Base-by-base conservation (phyloP, 2,797 vertebrate species). In the Artibeus lituratus region DNA sequence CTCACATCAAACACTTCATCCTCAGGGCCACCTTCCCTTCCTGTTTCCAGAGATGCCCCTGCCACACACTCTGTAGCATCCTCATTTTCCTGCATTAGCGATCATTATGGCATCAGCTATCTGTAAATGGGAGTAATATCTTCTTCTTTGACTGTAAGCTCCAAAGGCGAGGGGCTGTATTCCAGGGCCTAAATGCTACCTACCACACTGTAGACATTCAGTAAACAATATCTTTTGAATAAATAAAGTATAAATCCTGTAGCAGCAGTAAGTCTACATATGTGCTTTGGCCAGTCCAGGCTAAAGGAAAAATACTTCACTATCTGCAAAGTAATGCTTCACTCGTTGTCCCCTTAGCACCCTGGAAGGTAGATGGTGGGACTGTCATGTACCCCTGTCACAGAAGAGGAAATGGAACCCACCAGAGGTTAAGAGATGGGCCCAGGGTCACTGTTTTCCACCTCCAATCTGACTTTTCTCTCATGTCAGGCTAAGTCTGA, bases 381-480 rank as follows among this genome's bases (percentile, higher is more conserved):
- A 65, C 21, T 94, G 21, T 11, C 11, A 70, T 83, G 69, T 95
- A 37, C 55, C 42, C n/a, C 57, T 82, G 3, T 90, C n/a, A 74
- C 7, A 10, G 10, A 44, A 69, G 70, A 78, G 57, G 37, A 93
- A 55, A 76, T 72, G 7, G 90, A 62, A 81, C 19, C 21, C 42
- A 53, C 24, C 12, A 35, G 92, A 81, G 47, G 82, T 47, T 83
- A 49, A 87, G 59, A 35, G 57, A 62, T 1, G 24, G 32, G 67
- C 8, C 42, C 32, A 16, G 51, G 73, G 72, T 82, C 42, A 47
- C 10, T 69, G 69, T 72, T 87, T 24, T 90, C 32, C 10, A 55
- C 57, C 18, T 92, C 16, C 44, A 62, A 2, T 49, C 70, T 22
- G 83, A 1, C 4, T 62, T 29, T 55, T 35, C 21, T 84, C 51